Base-by-base conservation (phyloP, 2,113 vertebrate species). In the Festucalex cinctus region DNA sequence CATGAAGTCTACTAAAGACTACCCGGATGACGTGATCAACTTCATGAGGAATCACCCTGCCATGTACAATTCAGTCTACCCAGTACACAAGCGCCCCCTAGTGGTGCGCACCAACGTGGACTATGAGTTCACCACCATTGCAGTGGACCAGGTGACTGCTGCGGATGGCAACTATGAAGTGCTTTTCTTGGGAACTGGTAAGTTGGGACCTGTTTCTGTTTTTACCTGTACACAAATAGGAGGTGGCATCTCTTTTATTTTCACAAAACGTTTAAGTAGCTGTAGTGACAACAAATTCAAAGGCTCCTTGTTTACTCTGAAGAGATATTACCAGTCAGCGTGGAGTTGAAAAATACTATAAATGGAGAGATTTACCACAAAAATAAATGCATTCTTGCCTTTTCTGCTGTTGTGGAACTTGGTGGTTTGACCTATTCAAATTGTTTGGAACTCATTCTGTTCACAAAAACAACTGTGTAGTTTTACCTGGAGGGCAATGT, bases 1-100 rank as follows among this genome's bases (percentile, higher is more conserved):
- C 83, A 96, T 98, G 96, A 98, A 97, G 86, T 98, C 97, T 0
- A 98, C 97, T n/a, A 99, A 98, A 81, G 97, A 99, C 87, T 99
- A 98, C 59, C 97, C 97, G 0, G 97, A 99, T 1, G 97, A 99
- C 62, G 97, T 99, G 73, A 98, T 98, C 83, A 99, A 96, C 92
- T 99, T 98, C 86, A 98, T 98, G 96, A 93, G 97, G 9, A 86
- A 94, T 1, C 97, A 99, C 80, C 95, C 96, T 0, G 93, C 96
- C 84, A 99, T 99, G 97, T 96, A 96, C 92, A 96, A 98, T 9
- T 88, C 94, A 0, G 90, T 99, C 71, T 98, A 98, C 88, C 97
- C 96, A 0, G 89, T 96, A 12, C 96, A 98, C 89, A 96, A 94
- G 88, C 95, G 93, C 89, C 96, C 96, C 2, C 93, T 99, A 63